A percentile compares a stretch with the other conserved stretches of the same genome.
phyloP scores from a whole-genome alignment of 2,888 invertebrate genomes.

The Neria commutata region DNA sequence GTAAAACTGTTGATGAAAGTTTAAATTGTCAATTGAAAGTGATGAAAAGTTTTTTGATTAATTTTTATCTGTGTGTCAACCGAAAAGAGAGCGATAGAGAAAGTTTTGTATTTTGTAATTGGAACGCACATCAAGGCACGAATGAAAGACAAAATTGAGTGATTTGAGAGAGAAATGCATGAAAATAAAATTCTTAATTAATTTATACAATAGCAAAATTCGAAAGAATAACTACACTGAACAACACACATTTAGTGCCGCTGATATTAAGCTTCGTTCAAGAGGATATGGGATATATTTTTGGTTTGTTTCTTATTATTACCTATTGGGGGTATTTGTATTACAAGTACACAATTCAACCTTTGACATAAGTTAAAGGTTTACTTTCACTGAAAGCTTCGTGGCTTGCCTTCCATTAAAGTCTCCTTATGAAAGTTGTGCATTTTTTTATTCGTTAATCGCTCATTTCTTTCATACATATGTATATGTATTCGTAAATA shows the following conservation, averaged over 20 bases:
- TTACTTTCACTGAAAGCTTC: too few relatives aligned
- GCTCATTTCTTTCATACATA: not conserved
- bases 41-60: conserved; percentile 60
- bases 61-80: conserved; percentile 47
- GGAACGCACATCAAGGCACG: not conserved
- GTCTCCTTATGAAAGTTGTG: too few relatives aligned
- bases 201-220: too few relatives aligned
- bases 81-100: conserved; percentile 41
- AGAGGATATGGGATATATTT: too few relatives aligned
- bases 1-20: conserved; percentile 55
- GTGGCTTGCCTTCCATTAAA: too few relatives aligned
- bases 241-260: too few relatives aligned
- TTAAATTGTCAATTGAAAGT: conserved; percentile 60
- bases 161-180: not conserved
- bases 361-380: too few relatives aligned
- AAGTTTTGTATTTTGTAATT: not conserved
- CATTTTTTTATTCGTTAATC: not conserved
- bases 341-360: too few relatives aligned
- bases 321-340: too few relatives aligned
- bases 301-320: not conserved
- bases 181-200: not conserved
- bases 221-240: too few relatives aligned
- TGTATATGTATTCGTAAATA: not conserved
- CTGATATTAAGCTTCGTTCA: too few relatives aligned
- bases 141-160: not conserved